phyloP scores from a whole-genome alignment of 2,113 vertebrate species.

The Alectura lathami region DNA sequence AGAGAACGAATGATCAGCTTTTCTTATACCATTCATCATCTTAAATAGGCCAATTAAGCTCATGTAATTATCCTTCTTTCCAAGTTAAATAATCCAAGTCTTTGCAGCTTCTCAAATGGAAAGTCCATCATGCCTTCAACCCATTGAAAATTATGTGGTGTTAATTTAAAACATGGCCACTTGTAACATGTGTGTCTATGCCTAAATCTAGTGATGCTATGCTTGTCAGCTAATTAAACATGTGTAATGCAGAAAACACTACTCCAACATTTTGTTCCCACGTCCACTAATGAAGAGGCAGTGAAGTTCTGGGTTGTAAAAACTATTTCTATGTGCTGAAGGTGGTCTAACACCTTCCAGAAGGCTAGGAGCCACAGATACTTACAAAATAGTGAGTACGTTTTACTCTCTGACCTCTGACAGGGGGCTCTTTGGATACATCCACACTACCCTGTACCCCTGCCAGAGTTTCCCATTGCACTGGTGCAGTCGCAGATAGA shows the following conservation, averaged over 20 bases:
- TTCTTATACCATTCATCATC: conserved; percentile 62
- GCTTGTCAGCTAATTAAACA: conserved; percentile 27
- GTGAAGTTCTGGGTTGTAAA: background rate
- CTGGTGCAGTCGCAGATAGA: background rate
- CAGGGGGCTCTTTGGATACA: background rate
- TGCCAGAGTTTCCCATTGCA: fast-evolving
- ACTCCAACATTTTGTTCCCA: background rate
- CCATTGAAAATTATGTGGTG: conserved; percentile 33
- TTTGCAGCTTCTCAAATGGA: conserved; percentile 60
- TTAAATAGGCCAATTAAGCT: conserved; percentile 68
- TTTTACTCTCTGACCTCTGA: background rate
- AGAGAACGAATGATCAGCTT: conserved; percentile 58
- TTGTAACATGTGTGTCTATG: background rate
- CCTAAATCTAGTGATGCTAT: background rate
- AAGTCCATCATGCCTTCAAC: conserved; percentile 53
- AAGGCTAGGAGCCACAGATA: fast-evolving
- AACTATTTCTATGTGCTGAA: background rate
- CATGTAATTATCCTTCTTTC: conserved; percentile 58
- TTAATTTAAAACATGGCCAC: conserved; percentile 53
- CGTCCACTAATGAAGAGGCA: background rate
- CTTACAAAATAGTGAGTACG: background rate
- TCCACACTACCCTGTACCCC: background rate
- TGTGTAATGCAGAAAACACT: background rate
- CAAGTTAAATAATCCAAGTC: conserved; percentile 68
- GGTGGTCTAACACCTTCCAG: background rate